Percentiles rank a stretch among this genome's conserved stretches.
phyloP scores from a whole-genome alignment of 2,113 vertebrate genomes.

The Galeopterus variegatus region DNA sequence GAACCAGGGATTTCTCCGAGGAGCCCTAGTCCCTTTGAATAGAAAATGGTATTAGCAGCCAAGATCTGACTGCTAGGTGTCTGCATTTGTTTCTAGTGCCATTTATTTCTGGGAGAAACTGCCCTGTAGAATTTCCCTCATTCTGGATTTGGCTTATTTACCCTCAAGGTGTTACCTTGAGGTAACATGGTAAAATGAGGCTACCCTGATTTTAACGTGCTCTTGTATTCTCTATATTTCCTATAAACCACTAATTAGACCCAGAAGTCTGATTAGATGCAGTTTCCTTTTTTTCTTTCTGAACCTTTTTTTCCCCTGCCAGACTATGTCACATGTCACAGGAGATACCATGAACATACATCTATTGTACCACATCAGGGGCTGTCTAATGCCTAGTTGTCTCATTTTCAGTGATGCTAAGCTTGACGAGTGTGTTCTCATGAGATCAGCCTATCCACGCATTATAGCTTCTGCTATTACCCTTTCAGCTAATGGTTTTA shows the following conservation, averaged over 20 bases:
- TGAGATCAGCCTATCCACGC: not conserved
- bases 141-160: not conserved
- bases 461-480: not conserved
- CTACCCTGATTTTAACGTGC: not conserved
- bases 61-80: not conserved
- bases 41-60: not conserved
- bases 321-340: not conserved
- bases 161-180: not conserved
- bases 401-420: not conserved
- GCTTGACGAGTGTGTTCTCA: not conserved
- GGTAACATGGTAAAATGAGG: not conserved
- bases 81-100: not conserved
- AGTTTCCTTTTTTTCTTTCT: not conserved
- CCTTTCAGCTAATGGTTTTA: not conserved
- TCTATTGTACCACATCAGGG: not conserved
- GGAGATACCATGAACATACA: not conserved
- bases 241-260: not conserved
- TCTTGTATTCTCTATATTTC: not conserved
- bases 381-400: not conserved
- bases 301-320: not conserved
- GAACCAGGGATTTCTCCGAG: not conserved
- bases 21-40: not conserved
- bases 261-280: not conserved
- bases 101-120: not conserved
- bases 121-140: not conserved